Evolutionary conservation across 1,140 invertebrate genomes (phyloP), one percentile per base, ranked within the genome.

Genomic region (Macrocentrus cingulum): DNA sequence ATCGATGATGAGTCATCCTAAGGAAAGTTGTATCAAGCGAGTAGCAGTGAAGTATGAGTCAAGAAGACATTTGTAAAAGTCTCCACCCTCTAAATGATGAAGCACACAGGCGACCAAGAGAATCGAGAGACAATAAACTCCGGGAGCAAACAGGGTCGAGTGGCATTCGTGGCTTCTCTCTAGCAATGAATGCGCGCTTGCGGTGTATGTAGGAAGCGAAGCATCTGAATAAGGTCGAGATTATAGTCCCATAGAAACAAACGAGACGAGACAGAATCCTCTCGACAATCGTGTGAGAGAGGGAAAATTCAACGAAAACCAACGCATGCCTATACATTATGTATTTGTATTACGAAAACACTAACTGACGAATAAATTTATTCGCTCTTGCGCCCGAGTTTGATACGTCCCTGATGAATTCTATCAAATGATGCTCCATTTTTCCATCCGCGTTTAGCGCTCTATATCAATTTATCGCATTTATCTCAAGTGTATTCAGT

Each of bases 211-310:
- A 45, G 49, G 39, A 52, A 59, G 49, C 49, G 48, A 45, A 49
- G 51, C 45, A 60, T 54, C 58, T 60, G 44, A 60, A 60, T 53
- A 60, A 60, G 58, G 58, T 60, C 58, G 58, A 60, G 58, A 60
- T 60, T 60, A 54, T 54, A 60, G 49, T 45, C 19, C 41, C 32
- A 22, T 36, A 34, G 20, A 59, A 18, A 32, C 37, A 52, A 34
- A 51, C n/a, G 19, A 46, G 25, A 44, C 9, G 20, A 59, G 56
- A 29, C 16, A 25, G 41, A 44, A 23, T 22, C 18, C 29, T 56
- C 29, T 50, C 36, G 22, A 50, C 46, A 50, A 50, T 32, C 32
- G 23, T 29, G 34, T 37, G 32, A 29, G 29, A 19, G 32, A 8
- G 9, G 41, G 16, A 36, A 15, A 34, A 34, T 22, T n/a, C 5